Evolutionary conservation across 2,113 vertebrate genomes (phyloP), one percentile per base, ranked within the genome.

Genomic region (Lontra canadensis): DNA sequence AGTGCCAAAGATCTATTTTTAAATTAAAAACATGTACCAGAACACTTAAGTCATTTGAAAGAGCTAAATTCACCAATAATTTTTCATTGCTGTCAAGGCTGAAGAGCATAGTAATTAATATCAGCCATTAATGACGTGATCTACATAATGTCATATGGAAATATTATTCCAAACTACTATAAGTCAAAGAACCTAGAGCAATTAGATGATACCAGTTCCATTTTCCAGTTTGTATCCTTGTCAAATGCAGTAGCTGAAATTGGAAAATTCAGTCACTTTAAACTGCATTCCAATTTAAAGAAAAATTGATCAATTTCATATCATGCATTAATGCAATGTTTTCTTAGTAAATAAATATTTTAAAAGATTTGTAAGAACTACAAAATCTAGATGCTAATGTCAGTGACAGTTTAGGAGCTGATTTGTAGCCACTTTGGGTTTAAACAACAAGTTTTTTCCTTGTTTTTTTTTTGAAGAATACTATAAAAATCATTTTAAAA

Each of bases 341-440:
- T 98, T 96, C 96, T 97, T 93, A 98, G 95, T 98, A 97, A 90
- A 95, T 94, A 97, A 98, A 97, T 98, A 98, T 95, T 98, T 98
- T 36, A 95, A 98, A 98, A 94, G 84, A 98, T 98, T 98, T 97
- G 96, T 97, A 98, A 98, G 98, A 98, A 97, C 98, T 98, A 98
- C 93, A 95, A 98, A 98, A 98, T 98, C 98, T 98, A 98, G 88
- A 86, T 98, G 97, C 87, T 98, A 89, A 98, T 98, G 98, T 97
- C 97, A 98, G 98, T 98, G 98, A 99, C 97, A 98, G 98, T 96
- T 98, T 97, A 98, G 97, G 97, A 99, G 98, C 98, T 98, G 98
- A 98, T 99, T 99, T 99, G 99, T 98, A 99, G 99, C 99, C 98
- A 99, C 99, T 99, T 99, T 99, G 99, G 97, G 98, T 98, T 98